Evolutionary conservation across 2,888 invertebrate species (phyloP), one percentile per base, ranked within the genome.

Genomic region (Bhutanitis thaidina): DNA sequence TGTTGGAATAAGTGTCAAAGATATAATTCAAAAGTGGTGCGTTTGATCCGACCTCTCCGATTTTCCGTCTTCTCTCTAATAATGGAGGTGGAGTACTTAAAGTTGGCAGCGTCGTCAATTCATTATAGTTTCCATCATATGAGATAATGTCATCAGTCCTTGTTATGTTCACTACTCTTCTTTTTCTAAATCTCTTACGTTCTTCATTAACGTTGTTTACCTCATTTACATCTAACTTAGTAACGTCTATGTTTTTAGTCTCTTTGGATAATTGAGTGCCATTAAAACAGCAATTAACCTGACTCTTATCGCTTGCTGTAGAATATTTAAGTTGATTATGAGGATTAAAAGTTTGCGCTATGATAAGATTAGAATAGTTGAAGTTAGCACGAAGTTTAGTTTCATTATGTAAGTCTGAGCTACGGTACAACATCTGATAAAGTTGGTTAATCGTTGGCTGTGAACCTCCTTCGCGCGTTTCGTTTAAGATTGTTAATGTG

Each of bases 1-100:
- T 77, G 58, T 83, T 87, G 0, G 86, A 79, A 60, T 88, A 86
- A 3, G 88, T 79, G 61, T 89, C 89, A 56, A 88, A 89, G 63
- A 89, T 89, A 57, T 88, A 88, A 62, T 89, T 89, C 20, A 89
- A 72, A 12, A 89, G 60, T 0, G 88, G 88, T 0, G 89, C 80
- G 58, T 82, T 87, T 0, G 89, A 87, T 0, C 88, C 88, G 0
- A 82, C 74, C 51, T 88, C 89, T 0, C 86, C 85, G 8, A 80
- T 77, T 54, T 82, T 88, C 14, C 77, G 65, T 58, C 75, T 71
- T 49, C 79, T 76, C 49, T 85, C 86, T 58, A 73, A 57, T 13
- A 60, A 59, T 14, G 71, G 40, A 1, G 77, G 69, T 7, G 70
- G 61, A 3, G 69, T 62, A 41, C 69, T 77, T 0, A 71, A 57